Evolutionary conservation across 2,797 vertebrate species (phyloP).

Genomic region (Acipenser transmontanus): DNA sequence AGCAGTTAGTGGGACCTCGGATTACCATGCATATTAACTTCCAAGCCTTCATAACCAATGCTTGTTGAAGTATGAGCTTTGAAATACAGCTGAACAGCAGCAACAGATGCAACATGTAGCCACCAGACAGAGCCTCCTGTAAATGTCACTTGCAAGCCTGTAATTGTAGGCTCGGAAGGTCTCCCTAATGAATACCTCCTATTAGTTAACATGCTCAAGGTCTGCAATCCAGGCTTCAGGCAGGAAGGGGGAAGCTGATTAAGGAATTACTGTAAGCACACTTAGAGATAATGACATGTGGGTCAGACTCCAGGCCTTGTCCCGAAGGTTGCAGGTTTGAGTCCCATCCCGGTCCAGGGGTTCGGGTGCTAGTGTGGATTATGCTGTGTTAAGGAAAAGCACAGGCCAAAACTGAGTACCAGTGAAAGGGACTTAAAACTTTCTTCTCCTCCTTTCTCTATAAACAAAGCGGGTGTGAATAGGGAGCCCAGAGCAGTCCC

Average conservation of each 20-base stretch:
- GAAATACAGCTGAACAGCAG: background rate
- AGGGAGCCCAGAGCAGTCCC: too few relatives aligned
- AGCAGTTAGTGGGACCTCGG: too few relatives aligned
- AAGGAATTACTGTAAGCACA: slow-evolving; percentile 72
- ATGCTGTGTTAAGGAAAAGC: slow-evolving; percentile 30
- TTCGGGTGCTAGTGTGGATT: too few relatives aligned
- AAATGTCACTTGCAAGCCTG: slow-evolving; percentile 35
- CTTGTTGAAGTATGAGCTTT: too few relatives aligned
- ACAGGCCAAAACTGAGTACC: background rate
- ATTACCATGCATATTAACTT: too few relatives aligned
- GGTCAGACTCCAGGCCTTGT: slow-evolving; percentile 42
- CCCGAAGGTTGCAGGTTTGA: slow-evolving; percentile 47
- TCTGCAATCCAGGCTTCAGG: slow-evolving; percentile 38
- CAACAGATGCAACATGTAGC: slow-evolving; percentile 49
- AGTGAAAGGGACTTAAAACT: slow-evolving; percentile 2
- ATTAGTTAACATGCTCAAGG: slow-evolving; percentile 22
- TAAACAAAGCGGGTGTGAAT: too few relatives aligned
- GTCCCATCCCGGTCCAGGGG: slow-evolving; percentile 42
- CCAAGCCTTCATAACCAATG: too few relatives aligned
- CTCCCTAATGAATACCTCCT: background rate
- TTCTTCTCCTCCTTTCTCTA: background rate
- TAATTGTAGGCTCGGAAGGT: slow-evolving; percentile 29
- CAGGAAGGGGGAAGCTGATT: slow-evolving; percentile 62
- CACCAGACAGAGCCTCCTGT: slow-evolving; percentile 31
- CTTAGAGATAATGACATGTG: slow-evolving; percentile 76